Base-by-base conservation (phyloP, 1,140 invertebrate genomes). In the Catajapyx aquilonaris region DNA sequence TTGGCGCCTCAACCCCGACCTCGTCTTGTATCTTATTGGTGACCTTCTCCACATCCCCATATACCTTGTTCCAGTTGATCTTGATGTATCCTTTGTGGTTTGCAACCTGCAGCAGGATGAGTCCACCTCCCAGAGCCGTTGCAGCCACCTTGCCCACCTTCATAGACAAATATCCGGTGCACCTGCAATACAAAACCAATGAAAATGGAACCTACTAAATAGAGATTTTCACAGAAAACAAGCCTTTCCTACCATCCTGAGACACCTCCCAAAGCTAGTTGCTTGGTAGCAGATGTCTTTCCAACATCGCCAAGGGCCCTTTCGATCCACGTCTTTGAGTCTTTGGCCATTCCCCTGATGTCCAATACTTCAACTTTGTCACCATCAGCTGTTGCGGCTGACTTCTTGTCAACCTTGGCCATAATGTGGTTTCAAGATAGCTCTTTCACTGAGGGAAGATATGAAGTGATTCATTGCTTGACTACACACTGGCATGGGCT, bases 111-210 rank as follows among this genome's bases (percentile, higher is more conserved):
- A 94, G 52, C 46, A 91, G 61, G 45, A 94, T 76, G 22, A 93
- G 76, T 41, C 81, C 76, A 38, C 84, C 79, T 41, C 87, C 88
- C 41, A 91, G 56, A 7, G 83, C 79, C 38, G 84, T 72, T 5
- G 86, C 87, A 32, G 81, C 81, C 40, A 79, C 62, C 67, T 88
- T 91, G 5, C 86, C 85, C 45, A 91, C 71, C 68, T 90, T 88
- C 69, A 86, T 81, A 44, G 81, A 76, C 25, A 87, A 54, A 55
- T 79, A 88, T 31, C 87, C 87, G 41, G 86, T 84, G 15, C 76
- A 57, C 84, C 86, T 88, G 46, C 38, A 51, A 54, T 44, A 46
- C 21, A 34, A 42, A 13, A 11, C 32, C 17, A 11, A 33, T 9
- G 11, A 16, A 33, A 11, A 33, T 11, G 11, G 11, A 10, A 20